A percentile compares a stretch with the other conserved stretches of the same genome.
Evolutionary conservation across 2,797 vertebrate species (phyloP).

Genomic region (Aldrovandia affinis): DNA sequence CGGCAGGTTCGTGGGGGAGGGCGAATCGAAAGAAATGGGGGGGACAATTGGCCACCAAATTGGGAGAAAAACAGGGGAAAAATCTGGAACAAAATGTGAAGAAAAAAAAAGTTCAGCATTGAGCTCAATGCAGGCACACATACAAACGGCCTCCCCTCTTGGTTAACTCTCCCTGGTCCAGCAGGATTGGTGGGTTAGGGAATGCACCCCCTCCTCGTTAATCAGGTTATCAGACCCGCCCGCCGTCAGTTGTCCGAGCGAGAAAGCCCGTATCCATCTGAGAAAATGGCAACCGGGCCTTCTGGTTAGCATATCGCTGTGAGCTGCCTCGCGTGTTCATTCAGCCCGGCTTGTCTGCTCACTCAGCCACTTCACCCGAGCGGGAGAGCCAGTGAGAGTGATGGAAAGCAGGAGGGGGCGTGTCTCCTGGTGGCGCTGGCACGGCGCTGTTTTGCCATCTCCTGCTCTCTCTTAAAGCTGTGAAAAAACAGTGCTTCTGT

Average conservation of each 20-base stretch:
- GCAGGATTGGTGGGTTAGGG: not conserved
- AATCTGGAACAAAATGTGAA: too few relatives aligned
- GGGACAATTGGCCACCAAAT: too few relatives aligned
- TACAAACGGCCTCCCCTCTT: not conserved
- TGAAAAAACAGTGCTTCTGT: too few relatives aligned
- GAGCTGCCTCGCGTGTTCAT: not conserved
- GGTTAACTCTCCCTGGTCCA: not conserved
- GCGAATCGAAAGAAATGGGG: too few relatives aligned
- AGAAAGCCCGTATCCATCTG: not conserved
- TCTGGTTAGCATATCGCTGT: not conserved
- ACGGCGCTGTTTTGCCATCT: not conserved
- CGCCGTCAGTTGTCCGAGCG: not conserved
- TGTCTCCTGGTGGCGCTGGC: not conserved
- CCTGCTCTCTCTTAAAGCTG: not conserved
- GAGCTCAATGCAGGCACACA: not conserved
- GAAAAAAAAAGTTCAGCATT: not conserved
- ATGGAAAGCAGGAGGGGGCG: not conserved
- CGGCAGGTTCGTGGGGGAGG: too few relatives aligned
- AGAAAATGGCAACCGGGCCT: not conserved
- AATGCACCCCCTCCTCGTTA: not conserved
- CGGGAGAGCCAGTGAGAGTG: not conserved
- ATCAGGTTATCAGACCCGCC: constrained; percentile 2
- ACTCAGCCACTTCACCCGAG: constrained; percentile 1
- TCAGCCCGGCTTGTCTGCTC: not conserved
- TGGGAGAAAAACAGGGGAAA: too few relatives aligned